Evolutionary conservation across 2,888 invertebrate genomes (phyloP), one percentile per base, ranked within the genome.

Genomic region (Julus scanicus): DNA sequence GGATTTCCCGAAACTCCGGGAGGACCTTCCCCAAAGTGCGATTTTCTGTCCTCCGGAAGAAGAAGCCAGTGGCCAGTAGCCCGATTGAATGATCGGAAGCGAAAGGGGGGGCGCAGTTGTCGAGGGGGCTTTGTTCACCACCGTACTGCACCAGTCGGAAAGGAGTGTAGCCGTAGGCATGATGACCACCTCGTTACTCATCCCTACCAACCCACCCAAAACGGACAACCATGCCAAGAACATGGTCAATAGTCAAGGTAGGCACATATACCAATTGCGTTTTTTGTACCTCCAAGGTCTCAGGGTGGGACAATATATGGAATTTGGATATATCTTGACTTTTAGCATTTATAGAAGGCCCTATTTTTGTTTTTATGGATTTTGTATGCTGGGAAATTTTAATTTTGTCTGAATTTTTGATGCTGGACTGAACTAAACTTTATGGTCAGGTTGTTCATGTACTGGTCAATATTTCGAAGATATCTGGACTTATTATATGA

Each of bases 151-250:
- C 63, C 88, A 83, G 44, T 44, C 88, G 20, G 53, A 83, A 44
- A 49, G 88, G 88, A 88, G 88, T 86, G 88, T 88, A 85, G 88
- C 88, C 87, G 40, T 87, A 84, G 87, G 88, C 83, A 88, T 84
- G 88, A 89, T 89, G 89, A 89, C 89, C 89, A 89, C 89, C 20
- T 89, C 89, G 83, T 87, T 89, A 40, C 86, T 89, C 86, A 89
- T 89, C 87, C 88, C 88, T 49, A 89, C 89, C 49, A 88, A 88
- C 84, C 49, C 84, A 15, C 71, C 71, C 37, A 88, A 88, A 86
- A 84, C 88, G 53, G 88, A 88, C 85, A 88, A 88, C 86, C 88
- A 88, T 57, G 15, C 48, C 63, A 88, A 88, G 53, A 88, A 88
- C 49, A 37, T 84, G 53, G 86, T 88, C 88, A 88, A 88, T 44